Evolutionary conservation across 2,113 vertebrate species (phyloP), one percentile per base, ranked within the genome.

Genomic region (Furnarius figulus): DNA sequence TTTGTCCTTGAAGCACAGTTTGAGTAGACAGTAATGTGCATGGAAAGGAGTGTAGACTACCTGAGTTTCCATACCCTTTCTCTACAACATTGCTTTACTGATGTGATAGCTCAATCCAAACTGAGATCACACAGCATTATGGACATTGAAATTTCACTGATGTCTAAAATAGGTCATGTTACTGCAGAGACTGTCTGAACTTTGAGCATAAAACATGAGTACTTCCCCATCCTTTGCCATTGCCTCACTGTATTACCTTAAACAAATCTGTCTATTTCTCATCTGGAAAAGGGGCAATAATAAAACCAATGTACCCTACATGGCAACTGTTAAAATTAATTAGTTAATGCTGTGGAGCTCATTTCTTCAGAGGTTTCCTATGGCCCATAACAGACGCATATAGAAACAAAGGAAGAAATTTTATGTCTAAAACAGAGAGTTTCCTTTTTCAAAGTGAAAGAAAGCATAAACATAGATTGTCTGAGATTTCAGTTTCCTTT

Each of bases 401-500:
- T 5, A 93, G 58, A 90, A 94, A 85, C 24, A 78, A 72, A 68
- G 21, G 61, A 79, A 83, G 46, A 72, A 88, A 62, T n/a, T 49
- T 11, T 37, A 12, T 59, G 39, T 66, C 70, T 77, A 88, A 97
- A 50, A 18, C 24, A n/a, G 30, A 37, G 6, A 62, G 37, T 50
- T 84, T 84, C 27, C 31, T 52, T 80, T 15, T 77, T 86, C 67
- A 77, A 18, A 71, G 37, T 70, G 39, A 72, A 61, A 77, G 40
- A 82, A 93, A 92, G 30, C n/a, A 15, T 24, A 77, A 55, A 73
- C 0, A 8, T 42, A 88, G 59, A 79, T 58, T 71, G 65, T 42
- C 65, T 70, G 65, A 95, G 65, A 86, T 67, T 94, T 92, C 76
- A 63, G 72, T 77, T 92, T 80, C 72, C 39, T 62, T 95, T 84